These are phyloP conservation scores for Sebastes glaucus DNA, from an alignment of 2,797 vertebrate genomes.

Conservation along the genomic window DNA sequence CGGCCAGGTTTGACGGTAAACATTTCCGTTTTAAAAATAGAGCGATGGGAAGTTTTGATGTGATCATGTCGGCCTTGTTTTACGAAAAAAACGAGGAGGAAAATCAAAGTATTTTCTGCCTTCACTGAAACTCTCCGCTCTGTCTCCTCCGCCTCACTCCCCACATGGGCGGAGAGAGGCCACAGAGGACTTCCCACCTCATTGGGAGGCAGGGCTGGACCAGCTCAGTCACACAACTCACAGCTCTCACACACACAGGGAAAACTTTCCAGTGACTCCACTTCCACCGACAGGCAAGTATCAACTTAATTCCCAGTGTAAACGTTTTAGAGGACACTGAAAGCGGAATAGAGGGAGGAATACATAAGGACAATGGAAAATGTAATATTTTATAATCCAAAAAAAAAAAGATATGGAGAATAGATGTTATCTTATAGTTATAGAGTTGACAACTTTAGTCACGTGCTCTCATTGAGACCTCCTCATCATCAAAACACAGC, in stretches of 20 bases:
- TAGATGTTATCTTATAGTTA: not conserved
- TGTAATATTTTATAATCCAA: not conserved
- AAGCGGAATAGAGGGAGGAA: not conserved
- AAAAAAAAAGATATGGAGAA: not conserved
- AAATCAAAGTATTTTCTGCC: constrained; percentile 72
- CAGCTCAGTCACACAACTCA: constrained; percentile 67
- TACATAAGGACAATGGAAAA: not conserved
- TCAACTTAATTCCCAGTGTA: not conserved
- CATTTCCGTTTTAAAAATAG: constrained; percentile 70
- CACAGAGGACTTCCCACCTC: constrained; percentile 73
- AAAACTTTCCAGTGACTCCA: constrained; percentile 53
- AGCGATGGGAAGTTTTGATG: constrained; percentile 60
- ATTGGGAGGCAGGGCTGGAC: constrained; percentile 83
- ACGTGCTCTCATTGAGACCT: not conserved
- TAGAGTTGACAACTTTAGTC: not conserved
- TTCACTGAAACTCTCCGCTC: constrained; percentile 73
- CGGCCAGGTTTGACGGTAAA: constrained; percentile 46
- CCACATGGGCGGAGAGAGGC: constrained; percentile 80
- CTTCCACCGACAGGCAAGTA: constrained; percentile 18
- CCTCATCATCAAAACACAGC: not conserved
- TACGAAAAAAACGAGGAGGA: constrained; percentile 36
- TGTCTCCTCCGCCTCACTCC: constrained; percentile 77
- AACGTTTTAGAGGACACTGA: not conserved
- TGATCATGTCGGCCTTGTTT: constrained; percentile 70
- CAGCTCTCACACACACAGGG: not conserved